Percentiles rank a stretch among this genome's conserved stretches.
These are phyloP conservation scores for Oreochromis aureus DNA, from an alignment of 2,113 vertebrate species.

Conservation along the genomic window DNA sequence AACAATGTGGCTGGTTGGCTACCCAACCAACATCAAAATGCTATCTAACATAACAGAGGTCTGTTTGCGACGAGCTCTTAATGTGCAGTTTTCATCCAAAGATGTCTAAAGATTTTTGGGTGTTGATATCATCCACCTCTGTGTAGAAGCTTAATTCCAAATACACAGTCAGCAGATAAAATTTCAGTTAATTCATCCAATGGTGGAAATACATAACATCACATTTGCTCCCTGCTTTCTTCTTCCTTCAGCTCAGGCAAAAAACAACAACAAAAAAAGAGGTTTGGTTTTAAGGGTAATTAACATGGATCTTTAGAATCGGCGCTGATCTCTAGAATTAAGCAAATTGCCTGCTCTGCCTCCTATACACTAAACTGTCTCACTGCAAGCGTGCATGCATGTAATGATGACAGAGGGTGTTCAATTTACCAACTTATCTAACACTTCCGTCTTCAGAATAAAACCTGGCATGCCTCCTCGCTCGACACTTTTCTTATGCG, in stretches of 20 bases:
- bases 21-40: neutral
- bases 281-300: neutral
- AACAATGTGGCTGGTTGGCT: neutral
- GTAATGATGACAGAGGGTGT: neutral
- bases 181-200: neutral
- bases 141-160: conserved; percentile 5
- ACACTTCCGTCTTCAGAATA: neutral
- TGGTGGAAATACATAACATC: neutral
- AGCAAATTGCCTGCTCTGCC: neutral
- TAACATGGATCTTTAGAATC: neutral
- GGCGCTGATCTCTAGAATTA: neutral
- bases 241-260: neutral
- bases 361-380: neutral
- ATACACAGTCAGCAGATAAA: neutral
- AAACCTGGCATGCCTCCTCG: neutral
- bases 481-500: neutral
- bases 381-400: neutral
- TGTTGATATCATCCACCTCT: neutral
- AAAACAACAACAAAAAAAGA: neutral
- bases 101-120: neutral
- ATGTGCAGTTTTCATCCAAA: neutral
- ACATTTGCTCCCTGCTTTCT: neutral
- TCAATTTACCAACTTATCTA: conserved; percentile 2
- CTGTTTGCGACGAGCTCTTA: neutral
- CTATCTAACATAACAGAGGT: neutral